Evolutionary conservation across 2,797 vertebrate species (phyloP), one percentile per base, ranked within the genome.

Genomic region (Pelobates cultripes): DNA sequence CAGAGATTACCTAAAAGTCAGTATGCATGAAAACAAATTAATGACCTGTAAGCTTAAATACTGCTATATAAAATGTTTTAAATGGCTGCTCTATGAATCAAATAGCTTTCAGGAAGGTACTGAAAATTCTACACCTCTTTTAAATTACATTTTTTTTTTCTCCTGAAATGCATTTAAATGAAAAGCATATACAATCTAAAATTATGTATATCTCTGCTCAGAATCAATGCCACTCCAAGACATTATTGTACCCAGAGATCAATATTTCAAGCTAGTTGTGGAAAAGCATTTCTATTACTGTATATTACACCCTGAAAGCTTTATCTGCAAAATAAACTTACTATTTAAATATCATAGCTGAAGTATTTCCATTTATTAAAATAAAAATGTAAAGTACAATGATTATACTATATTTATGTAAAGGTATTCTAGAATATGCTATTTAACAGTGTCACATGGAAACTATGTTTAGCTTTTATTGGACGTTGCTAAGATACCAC

Each of bases 401-500:
- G 90, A 94, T 87, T 91, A 87, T 88, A 89, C 91, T 90, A 90
- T 93, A 94, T 95, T 93, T 91, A 95, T 93, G 92, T 95, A 94
- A 94, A 95, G 94, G 95, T 95, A 95, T 94, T 93, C 92, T 90
- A 92, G 93, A 93, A 94, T 93, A 92, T 91, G 91, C 91, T 88
- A 91, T 90, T 91, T 90, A 90, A 90, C 89, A 87, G 78, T 85
- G 86, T 91, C 93, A 94, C 92, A 92, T 94, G 93, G 88, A 90
- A 86, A 87, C 86, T 88, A 90, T 91, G 87, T 91, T 90, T 90
- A 89, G 90, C 85, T 86, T 73, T 93, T 95, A 97, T 96, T 91
- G 96, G 96, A 90, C 91, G 97, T 99, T 97, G 97, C 97, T 98
- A 99, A 96, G 97, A 95, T 96, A 99, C 96, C 75, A 92, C 94